These are phyloP conservation scores for Cirrhinus molitorella DNA, from an alignment of 2,797 vertebrate genomes.

Conservation along the genomic window DNA sequence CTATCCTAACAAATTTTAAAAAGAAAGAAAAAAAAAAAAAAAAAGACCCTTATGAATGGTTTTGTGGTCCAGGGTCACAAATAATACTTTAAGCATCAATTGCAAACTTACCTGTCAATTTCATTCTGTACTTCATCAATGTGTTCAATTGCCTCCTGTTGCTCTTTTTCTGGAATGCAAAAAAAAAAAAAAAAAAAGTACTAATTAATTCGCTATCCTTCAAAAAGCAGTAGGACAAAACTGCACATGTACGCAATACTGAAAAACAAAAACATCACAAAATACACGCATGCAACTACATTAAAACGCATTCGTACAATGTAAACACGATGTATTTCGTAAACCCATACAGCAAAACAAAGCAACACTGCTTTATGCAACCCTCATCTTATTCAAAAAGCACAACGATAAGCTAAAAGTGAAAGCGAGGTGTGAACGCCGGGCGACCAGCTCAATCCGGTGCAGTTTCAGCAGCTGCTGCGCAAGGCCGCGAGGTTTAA, in stretches of 20 bases:
- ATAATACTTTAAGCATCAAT: background rate
- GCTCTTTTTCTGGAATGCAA: constrained; percentile 91
- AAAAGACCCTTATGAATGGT: too few relatives aligned
- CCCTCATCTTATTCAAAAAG: too few relatives aligned
- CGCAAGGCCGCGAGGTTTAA: constrained; percentile 84
- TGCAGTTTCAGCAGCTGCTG: constrained; percentile 72
- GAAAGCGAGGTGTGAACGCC: background rate
- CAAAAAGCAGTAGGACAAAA: too few relatives aligned
- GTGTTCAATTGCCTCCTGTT: constrained; percentile 99
- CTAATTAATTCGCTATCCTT: too few relatives aligned
- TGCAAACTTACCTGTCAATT: constrained; percentile 92
- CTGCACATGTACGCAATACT: background rate
- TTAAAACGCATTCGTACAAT: background rate
- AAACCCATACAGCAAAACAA: background rate
- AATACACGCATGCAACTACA: background rate
- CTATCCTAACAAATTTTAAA: too few relatives aligned
- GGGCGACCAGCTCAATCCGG: constrained; percentile 27
- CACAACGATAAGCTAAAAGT: background rate
- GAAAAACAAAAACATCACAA: background rate
- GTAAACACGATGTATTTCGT: background rate
- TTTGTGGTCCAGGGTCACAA: too few relatives aligned
- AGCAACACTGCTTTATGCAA: too few relatives aligned
- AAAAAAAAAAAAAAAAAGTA: background rate
- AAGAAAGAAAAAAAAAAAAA: too few relatives aligned
- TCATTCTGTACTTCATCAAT: constrained; percentile 99